These are phyloP conservation scores for Synergus itoensis DNA, from an alignment of 2,888 invertebrate species.

Conservation along the genomic window DNA sequence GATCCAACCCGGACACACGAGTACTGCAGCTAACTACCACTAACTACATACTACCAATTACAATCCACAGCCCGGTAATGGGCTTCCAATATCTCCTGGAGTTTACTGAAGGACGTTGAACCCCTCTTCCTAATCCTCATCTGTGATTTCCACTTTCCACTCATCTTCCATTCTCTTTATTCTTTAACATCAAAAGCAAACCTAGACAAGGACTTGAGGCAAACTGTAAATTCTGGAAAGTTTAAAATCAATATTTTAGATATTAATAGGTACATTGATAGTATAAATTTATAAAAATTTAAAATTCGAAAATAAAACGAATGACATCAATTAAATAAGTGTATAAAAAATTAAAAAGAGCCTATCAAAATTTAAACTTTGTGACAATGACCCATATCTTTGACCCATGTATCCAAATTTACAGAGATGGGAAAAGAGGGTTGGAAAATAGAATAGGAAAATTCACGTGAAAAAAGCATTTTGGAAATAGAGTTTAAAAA, in stretches of 20 bases:
- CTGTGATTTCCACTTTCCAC: not conserved
- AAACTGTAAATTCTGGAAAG: not conserved
- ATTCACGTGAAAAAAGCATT: too few relatives aligned
- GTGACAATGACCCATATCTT: too few relatives aligned
- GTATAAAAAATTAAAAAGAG: too few relatives aligned
- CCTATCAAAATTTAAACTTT: too few relatives aligned
- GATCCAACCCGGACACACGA: not conserved
- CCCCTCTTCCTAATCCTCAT: not conserved
- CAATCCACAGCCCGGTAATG: slow-evolving; percentile 57
- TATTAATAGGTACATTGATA: too few relatives aligned
- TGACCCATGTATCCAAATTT: too few relatives aligned
- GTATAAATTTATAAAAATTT: too few relatives aligned
- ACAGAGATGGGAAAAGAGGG: too few relatives aligned
- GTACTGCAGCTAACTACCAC: slow-evolving; percentile 51
- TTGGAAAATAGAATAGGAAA: too few relatives aligned
- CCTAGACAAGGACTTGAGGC: not conserved
- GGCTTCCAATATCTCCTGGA: slow-evolving; percentile 63
- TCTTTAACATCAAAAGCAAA: slow-evolving; percentile 1
- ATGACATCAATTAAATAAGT: too few relatives aligned
- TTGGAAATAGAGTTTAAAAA: too few relatives aligned
- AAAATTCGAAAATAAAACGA: too few relatives aligned
- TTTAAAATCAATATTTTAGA: not conserved
- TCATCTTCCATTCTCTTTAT: not conserved
- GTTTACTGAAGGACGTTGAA: slow-evolving; percentile 55
- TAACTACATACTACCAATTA: slow-evolving; percentile 58